Evolutionary conservation across 2,888 invertebrate species (phyloP), one percentile per base, ranked within the genome.

Genomic region (Erebia epiphron): DNA sequence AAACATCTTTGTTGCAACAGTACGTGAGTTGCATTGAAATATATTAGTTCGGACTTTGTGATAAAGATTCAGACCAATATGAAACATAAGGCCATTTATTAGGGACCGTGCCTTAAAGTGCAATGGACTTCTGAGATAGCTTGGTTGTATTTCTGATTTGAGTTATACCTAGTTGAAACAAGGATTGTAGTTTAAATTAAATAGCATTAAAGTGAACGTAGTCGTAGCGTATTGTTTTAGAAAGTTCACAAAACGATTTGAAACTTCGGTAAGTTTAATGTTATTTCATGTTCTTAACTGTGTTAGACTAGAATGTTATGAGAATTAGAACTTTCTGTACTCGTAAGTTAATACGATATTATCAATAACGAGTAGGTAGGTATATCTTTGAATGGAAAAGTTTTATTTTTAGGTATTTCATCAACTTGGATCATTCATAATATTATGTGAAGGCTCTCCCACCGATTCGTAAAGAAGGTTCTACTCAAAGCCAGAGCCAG

Each of bases 111-210:
- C 70, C 75, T 78, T 68, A 74, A 74, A 72, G 69, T 73, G 66
- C 58, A 69, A 56, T 60, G 60, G 60, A 72, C 70, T 69, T 61
- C 64, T 69, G 72, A 75, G 67, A 70, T 71, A 75, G 73, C 80
- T 75, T 76, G 76, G 79, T 79, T 14, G 54, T 46, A 43, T 61
- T 43, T 18, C 21, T 21, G 21, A 62, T 82, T 82, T 77, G 79
- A 82, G 81, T 83, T 81, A 81, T 83, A n/a, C n/a, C n/a, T n/a
- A 81, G 79, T 77, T 81, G 81, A 80, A 80, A 81, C 80, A 85
- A 83, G 85, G 84, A 86, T 84, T 86, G 84, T 84, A 82, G 84
- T 86, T 86, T 84, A 84, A 87, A 86, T 88, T 86, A 85, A 88
- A 89, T 85, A 85, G 80, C 81, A 82, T 82, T 83, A 83, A 78